phyloP scores from a whole-genome alignment of 2,888 invertebrate species.

The Leuctra nigra region DNA sequence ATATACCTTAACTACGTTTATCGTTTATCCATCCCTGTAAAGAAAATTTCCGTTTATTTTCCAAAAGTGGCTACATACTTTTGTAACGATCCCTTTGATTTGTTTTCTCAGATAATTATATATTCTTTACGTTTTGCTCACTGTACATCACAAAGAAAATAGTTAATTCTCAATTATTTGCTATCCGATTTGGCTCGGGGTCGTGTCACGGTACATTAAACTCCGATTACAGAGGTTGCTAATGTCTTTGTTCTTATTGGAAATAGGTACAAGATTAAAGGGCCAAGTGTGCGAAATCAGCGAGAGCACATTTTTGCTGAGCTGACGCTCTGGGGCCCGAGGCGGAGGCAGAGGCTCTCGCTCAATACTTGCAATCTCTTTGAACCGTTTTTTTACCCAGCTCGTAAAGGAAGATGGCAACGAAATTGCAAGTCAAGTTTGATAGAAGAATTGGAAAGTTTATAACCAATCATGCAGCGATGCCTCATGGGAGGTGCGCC shows the following conservation, averaged over 20 bases:
- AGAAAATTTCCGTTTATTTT: no score
- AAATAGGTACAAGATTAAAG: conserved; percentile 14
- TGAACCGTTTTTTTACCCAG: background rate
- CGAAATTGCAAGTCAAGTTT: conserved; percentile 15
- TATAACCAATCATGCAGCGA: conserved; percentile 5
- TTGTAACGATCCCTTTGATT: no score
- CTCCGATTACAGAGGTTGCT: conserved; percentile 11
- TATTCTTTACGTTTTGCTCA: no score
- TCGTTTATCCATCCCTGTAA: no score
- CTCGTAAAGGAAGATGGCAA: background rate
- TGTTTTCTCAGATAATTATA: no score
- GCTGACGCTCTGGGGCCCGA: background rate
- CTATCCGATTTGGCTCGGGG: conserved; percentile 6
- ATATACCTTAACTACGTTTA: no score
- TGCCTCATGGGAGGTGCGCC: conserved; percentile 1
- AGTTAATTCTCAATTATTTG: conserved; percentile 6
- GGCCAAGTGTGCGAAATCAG: conserved; percentile 5
- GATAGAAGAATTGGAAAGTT: conserved; percentile 10
- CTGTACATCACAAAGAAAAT: no score
- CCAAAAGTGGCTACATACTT: no score
- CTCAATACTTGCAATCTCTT: conserved; percentile 4
- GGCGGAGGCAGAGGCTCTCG: no score
- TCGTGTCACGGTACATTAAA: conserved; percentile 4
- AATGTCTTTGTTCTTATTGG: conserved; percentile 18
- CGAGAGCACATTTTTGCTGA: conserved; percentile 15